A percentile compares a stretch with the other conserved stretches of the same genome.
phyloP scores from a whole-genome alignment of 2,888 invertebrate genomes.

The Dendrolimus pini region DNA sequence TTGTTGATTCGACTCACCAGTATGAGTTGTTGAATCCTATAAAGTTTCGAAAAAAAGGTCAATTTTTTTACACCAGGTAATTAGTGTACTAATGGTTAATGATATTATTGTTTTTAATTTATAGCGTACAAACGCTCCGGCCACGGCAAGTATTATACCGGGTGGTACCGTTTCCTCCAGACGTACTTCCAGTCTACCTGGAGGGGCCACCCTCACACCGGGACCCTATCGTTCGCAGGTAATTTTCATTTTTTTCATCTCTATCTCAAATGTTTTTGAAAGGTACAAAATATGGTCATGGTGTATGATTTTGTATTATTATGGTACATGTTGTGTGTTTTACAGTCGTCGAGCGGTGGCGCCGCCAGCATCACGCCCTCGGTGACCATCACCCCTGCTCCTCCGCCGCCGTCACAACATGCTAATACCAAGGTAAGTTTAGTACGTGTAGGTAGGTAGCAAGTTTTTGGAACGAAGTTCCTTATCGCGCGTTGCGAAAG shows the following conservation, averaged over 20 bases:
- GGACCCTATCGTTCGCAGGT: slow-evolving; percentile 68
- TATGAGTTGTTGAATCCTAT: no score
- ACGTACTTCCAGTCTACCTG: slow-evolving; percentile 71
- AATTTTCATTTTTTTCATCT: slow-evolving; percentile 2
- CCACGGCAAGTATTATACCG: slow-evolving; percentile 18
- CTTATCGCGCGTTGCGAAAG: no score
- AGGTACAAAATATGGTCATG: no score
- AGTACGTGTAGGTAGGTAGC: background rate
- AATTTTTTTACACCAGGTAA: no score
- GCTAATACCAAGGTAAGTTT: slow-evolving; percentile 44
- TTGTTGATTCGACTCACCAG: no score
- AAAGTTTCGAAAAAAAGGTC: no score
- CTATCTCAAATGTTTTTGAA: no score
- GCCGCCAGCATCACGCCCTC: slow-evolving; percentile 80
- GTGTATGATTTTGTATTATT: no score
- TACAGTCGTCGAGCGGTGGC: slow-evolving; percentile 52
- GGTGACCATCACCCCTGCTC: slow-evolving; percentile 86
- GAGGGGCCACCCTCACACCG: slow-evolving; percentile 78
- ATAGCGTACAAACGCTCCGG: slow-evolving; percentile 20
- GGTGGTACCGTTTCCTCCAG: slow-evolving; percentile 24
- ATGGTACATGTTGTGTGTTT: background rate
- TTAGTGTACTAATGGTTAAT: background rate
- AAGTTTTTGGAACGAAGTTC: background rate
- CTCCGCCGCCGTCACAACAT: slow-evolving; percentile 77
- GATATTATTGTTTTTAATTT: slow-evolving; percentile 1